Base-by-base conservation (phyloP, 1,140 invertebrate genomes). In the Drosophila baimaii region DNA sequence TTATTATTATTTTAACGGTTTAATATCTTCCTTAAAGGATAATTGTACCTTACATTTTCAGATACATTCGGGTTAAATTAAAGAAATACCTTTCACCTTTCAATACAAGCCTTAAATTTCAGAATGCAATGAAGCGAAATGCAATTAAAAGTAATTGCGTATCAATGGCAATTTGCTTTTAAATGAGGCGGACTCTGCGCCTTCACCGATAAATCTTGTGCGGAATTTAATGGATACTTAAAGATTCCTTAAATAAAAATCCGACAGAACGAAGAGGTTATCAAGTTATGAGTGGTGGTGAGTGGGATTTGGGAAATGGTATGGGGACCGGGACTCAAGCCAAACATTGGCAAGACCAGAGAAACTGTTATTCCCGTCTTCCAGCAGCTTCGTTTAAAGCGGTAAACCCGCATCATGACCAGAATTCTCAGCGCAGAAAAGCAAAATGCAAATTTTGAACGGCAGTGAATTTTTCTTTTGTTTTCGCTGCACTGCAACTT, bases 381-480 rank as follows among this genome's bases (percentile, higher is more conserved):
- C 63, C 63, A 69, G 66, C 72, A 29, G 37, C 55, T 66, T 31
- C 37, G 63, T 41, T 77, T 61, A 77, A 77, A 77, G 74, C 63
- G 55, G 74, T 76, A 46, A 76, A 52, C 63, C 64, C 62, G 49
- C 79, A 75, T 74, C 78, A 78, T 75, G 69, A 75, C 47, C 77
- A 66, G 61, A 79, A 80, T 64, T 61, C 52, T 19, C 39, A 58
- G 56, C 54, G 15, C 51, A 47, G 29, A 10, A 21, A 65, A 74
- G 62, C 31, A 63, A 85, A 81, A 86, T 86, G 82, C 83, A 86
- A 88, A 86, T 86, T 79, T 83, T 68, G 52, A 72, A 72, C 64
- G 72, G 55, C 76, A 74, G 73, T 78, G 80, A 72, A 80, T 89
- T 86, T 88, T 88, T 74, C 86, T 81, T 88, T 86, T 81, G 81